These are phyloP conservation scores for Elymnias hypermnestra DNA, from an alignment of 1,140 invertebrate genomes.

Conservation along the genomic window DNA sequence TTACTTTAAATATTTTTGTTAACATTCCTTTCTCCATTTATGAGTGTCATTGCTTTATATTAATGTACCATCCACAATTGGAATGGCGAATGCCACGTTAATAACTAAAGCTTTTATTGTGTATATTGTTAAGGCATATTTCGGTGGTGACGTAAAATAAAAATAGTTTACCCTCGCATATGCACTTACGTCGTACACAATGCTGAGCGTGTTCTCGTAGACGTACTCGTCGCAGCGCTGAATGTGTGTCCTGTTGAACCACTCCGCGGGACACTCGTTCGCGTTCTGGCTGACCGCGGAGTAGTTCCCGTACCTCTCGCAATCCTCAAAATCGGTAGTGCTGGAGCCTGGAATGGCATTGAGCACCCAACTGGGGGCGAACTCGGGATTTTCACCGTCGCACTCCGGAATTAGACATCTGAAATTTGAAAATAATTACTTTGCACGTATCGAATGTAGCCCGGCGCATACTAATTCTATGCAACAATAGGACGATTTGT, in stretches of 20 bases:
- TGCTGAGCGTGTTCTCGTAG: conserved; percentile 49
- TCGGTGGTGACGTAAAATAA: no score
- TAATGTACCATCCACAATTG: no score
- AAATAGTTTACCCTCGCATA: no score
- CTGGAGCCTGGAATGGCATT: conserved; percentile 50
- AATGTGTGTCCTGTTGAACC: conserved; percentile 39
- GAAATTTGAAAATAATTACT: conserved; percentile 15
- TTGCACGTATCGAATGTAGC: no score
- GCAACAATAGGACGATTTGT: no score
- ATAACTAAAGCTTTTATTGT: no score
- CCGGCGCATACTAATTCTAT: no score
- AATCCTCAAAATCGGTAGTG: conserved; percentile 38
- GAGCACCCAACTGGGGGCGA: conserved; percentile 43
- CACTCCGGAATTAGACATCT: conserved; percentile 59
- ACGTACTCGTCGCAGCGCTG: conserved; percentile 49
- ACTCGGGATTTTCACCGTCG: conserved; percentile 40
- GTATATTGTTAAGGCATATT: no score
- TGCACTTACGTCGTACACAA: conserved; percentile 68
- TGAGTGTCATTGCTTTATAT: no score
- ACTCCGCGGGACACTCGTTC: conserved; percentile 40
- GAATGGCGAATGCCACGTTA: no score
- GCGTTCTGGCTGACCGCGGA: conserved; percentile 3
- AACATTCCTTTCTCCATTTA: no score
- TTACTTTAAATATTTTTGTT: no score
- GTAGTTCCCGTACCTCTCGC: conserved; percentile 39